These are phyloP conservation scores for Orchestes rusci DNA, from an alignment of 2,888 invertebrate genomes.

Conservation along the genomic window DNA sequence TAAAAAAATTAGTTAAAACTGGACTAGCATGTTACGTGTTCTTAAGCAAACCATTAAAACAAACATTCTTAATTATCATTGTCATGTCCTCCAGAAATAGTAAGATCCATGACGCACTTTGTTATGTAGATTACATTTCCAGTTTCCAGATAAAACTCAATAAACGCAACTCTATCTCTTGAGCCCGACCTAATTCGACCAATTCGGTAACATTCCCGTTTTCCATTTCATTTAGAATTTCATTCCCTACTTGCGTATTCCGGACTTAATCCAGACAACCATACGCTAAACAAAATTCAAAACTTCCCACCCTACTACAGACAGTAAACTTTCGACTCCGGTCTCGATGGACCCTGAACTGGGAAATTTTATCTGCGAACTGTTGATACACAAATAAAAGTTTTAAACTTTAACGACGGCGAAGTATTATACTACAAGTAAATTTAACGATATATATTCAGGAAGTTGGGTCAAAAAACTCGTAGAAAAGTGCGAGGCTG, in stretches of 20 bases:
- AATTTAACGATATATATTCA: slow-evolving; percentile 23
- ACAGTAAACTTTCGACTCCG: slow-evolving; percentile 15
- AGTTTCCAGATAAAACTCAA: no score
- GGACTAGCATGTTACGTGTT: no score
- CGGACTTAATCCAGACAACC: slow-evolving; percentile 11
- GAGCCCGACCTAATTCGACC: no score
- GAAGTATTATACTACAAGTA: slow-evolving; percentile 19
- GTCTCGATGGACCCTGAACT: slow-evolving; percentile 12
- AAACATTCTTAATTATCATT: no score
- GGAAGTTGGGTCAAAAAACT: slow-evolving; percentile 15
- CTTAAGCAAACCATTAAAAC: no score
- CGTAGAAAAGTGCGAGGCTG: slow-evolving; percentile 8
- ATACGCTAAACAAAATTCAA: slow-evolving; percentile 19
- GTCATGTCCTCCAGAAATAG: no score
- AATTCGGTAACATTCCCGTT: no score
- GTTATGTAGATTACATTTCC: no score
- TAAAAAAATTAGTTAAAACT: no score
- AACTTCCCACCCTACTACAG: slow-evolving; percentile 8
- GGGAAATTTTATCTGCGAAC: slow-evolving; percentile 24
- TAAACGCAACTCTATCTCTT: no score
- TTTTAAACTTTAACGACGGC: slow-evolving; percentile 22
- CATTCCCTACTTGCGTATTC: slow-evolving; percentile 11
- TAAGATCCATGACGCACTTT: no score
- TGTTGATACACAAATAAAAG: slow-evolving; percentile 24
- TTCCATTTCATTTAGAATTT: no score